phyloP scores from a whole-genome alignment of 1,140 invertebrate species.

The Adelges cooleyi region DNA sequence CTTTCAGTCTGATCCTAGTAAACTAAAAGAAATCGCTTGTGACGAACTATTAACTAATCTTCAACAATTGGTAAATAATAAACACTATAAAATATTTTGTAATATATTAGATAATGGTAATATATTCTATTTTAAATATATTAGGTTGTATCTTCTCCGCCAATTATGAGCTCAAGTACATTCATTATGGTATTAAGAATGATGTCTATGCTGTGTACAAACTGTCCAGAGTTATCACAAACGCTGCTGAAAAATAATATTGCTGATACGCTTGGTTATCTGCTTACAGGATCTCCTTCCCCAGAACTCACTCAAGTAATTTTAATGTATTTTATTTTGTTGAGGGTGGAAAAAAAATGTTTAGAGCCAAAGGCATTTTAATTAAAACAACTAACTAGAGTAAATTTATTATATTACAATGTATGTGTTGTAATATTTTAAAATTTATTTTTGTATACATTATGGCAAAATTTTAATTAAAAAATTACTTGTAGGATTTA shows the following conservation, averaged over 20 bases:
- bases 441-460: too few relatives aligned
- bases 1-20: constrained; percentile 80
- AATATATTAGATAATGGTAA: not conserved
- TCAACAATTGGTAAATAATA: constrained; percentile 62
- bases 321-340: not conserved
- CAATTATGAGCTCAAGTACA: constrained; percentile 81
- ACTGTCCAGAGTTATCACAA: constrained; percentile 84
- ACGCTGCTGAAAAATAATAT: constrained; percentile 87
- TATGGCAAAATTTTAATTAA: too few relatives aligned
- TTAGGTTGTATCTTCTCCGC: constrained; percentile 80
- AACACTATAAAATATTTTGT: not conserved
- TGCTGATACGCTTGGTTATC: constrained; percentile 81
- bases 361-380: too few relatives aligned
- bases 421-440: too few relatives aligned
- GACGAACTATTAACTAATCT: constrained; percentile 83
- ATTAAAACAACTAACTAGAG: too few relatives aligned
- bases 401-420: too few relatives aligned
- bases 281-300: constrained; percentile 64
- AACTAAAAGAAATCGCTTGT: constrained; percentile 89
- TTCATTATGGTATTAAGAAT: constrained; percentile 93
- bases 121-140: not conserved
- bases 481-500: too few relatives aligned
- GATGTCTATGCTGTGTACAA: constrained; percentile 87
- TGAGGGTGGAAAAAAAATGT: too few relatives aligned
- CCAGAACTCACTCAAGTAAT: constrained; percentile 7